A percentile compares a stretch with the other conserved stretches of the same genome.
phyloP scores from a whole-genome alignment of 2,113 vertebrate species.

The Zosterops hypoxanthus region DNA sequence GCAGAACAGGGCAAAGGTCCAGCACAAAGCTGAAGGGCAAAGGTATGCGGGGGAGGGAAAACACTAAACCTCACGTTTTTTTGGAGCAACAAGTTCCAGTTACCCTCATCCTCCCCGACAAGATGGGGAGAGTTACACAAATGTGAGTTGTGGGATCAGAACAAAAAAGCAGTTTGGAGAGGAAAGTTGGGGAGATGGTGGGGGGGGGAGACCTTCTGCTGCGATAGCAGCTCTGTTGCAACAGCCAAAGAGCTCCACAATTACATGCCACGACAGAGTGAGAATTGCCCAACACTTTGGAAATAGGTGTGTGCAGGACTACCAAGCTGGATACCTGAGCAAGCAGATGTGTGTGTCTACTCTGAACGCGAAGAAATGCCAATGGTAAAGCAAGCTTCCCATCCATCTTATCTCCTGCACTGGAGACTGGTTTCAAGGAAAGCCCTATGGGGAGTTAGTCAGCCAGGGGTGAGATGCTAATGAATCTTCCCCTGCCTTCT shows the following conservation, averaged over 20 bases:
- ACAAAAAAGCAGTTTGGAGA: neutral
- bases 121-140: neutral
- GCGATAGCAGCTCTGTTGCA: slow-evolving; percentile 55
- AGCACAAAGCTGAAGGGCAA: slow-evolving; percentile 60
- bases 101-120: neutral
- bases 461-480: neutral
- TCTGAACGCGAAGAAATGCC: neutral
- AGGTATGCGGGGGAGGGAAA: neutral
- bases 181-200: neutral
- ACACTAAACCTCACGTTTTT: neutral
- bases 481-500: neutral
- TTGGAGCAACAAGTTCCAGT: neutral
- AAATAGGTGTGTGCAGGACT: slow-evolving; percentile 9
- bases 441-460: slow-evolving; percentile 46
- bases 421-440: slow-evolving; percentile 36
- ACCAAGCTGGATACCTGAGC: neutral
- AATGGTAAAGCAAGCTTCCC: slow-evolving; percentile 5
- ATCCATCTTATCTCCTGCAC: neutral
- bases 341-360: neutral
- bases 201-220: neutral
- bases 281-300: slow-evolving; percentile 48
- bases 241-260: slow-evolving; percentile 22
- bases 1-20: slow-evolving; percentile 61
- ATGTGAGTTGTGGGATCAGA: neutral
- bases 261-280: slow-evolving; percentile 8